Evolutionary conservation across 2,888 invertebrate species (phyloP), one percentile per base, ranked within the genome.

Genomic region (Oxycera nigricornis): DNA sequence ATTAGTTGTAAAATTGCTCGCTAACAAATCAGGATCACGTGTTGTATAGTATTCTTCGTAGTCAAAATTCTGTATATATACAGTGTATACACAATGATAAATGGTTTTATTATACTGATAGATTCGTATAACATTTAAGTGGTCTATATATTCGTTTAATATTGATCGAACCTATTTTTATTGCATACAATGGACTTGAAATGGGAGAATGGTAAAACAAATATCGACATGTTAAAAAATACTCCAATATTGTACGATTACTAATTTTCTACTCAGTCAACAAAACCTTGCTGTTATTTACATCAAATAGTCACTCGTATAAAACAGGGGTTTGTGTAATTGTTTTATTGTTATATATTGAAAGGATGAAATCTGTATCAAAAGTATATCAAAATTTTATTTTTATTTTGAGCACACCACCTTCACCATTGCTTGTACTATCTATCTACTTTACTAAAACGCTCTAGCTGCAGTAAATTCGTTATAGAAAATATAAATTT

Each of bases 11-110:
- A 97, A 94, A 85, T 94, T 95, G 88, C 97, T 95, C 84, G 95
- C 93, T 86, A 97, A 91, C 86, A 98, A 91, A 83, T 94, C 95
- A 85, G 94, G 93, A 89, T 98, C 98, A 84, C 95, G 94, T 82
- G 96, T 95, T 86, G 95, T 94, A 91, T 98, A 98, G 91, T 96
- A 97, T 86, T 96, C 93, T 86, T 96, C 94, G 86, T 91, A 91
- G 88, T 94, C 94, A 89, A 94, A 91, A 87, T 93, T 94, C 94
- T 94, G 91, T 79, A 73, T 59, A 73, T 72, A 68, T 68, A 65
- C 65, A 39, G 26, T 30, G 26, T 59, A 59, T 30, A 59, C n/a
- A 39, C 65, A 70, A 30, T 73, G 59, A 72, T 72, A 57, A 35
- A 46, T 28, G 61, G 59, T 39, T 22, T 28, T n/a, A n/a, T 52